Evolutionary conservation across 2,113 vertebrate species (phyloP).

Genomic region (Ctenomys sociabilis): DNA sequence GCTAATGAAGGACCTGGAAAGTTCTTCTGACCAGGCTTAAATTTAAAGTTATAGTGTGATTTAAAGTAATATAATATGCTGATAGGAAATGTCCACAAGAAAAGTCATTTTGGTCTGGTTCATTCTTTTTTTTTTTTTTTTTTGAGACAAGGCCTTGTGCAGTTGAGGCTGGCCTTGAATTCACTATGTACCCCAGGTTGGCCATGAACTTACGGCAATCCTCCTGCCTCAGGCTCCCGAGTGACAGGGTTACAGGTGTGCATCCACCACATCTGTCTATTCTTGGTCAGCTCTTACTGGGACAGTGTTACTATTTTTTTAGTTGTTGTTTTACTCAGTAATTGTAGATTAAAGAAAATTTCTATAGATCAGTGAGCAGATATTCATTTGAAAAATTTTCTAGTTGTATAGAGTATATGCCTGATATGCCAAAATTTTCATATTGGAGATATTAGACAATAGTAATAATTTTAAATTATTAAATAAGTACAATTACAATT

Average conservation of each 20-base stretch:
- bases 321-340: constrained; percentile 10
- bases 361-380: constrained; percentile 60
- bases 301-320: constrained; percentile 31
- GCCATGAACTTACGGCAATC: too few species aligned
- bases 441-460: constrained; percentile 72
- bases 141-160: not conserved
- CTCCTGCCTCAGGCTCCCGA: too few species aligned
- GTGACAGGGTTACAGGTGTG: too few species aligned
- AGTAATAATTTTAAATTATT: constrained; percentile 75
- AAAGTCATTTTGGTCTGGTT: constrained; percentile 71
- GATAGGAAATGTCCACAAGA: constrained; percentile 68
- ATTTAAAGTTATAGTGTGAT: not conserved
- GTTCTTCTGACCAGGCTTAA: not conserved
- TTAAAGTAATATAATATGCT: constrained; percentile 61
- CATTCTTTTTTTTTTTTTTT: not conserved
- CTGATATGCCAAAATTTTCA: constrained; percentile 75
- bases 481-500: constrained; percentile 66
- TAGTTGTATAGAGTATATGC: constrained; percentile 74
- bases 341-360: constrained; percentile 65
- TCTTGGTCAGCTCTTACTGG: constrained; percentile 22
- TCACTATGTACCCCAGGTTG: too few species aligned
- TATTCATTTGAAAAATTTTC: constrained; percentile 76
- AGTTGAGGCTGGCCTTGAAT: too few species aligned
- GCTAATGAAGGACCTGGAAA: not conserved
- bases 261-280: too few species aligned